Conservation (phyloP, 2,888 invertebrate genomes). For the Nymphalis urticae region DNA sequence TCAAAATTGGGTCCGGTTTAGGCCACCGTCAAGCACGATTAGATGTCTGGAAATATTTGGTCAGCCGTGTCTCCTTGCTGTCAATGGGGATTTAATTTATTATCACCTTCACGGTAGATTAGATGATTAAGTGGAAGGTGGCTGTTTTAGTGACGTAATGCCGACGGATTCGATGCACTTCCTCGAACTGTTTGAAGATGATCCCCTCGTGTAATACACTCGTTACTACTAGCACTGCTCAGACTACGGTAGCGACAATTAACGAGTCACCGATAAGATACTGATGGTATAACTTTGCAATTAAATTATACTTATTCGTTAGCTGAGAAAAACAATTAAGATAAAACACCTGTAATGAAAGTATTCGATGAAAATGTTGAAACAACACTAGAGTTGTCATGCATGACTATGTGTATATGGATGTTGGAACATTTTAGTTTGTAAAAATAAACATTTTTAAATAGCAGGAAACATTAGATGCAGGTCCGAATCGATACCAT, state of each 20-base stretch:
- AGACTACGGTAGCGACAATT: neutral
- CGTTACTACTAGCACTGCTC: neutral
- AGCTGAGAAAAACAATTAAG: neutral
- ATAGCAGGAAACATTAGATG: constrained; percentile 13
- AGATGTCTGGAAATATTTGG: constrained; percentile 65
- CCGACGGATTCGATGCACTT: constrained; percentile 7
- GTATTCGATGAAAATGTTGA: neutral
- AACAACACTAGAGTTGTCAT: neutral
- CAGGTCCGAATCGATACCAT: constrained; percentile 13
- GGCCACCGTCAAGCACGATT: constrained; percentile 53
- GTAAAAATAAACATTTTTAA: constrained; percentile 3
- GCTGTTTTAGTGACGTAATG: constrained; percentile 17
- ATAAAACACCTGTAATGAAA: no score
- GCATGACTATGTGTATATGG: neutral
- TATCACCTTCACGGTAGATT: constrained; percentile 34
- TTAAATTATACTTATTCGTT: neutral
- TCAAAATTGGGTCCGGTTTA: constrained; percentile 52
- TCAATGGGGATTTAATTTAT: constrained; percentile 45
- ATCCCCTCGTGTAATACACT: neutral
- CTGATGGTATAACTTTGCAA: neutral
- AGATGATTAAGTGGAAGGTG: constrained; percentile 33
- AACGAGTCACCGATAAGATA: constrained; percentile 4
- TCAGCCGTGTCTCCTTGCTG: constrained; percentile 51
- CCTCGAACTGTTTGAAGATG: neutral
- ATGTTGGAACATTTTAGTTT: neutral